Evolutionary conservation across 1,140 invertebrate species (phyloP).

Genomic region (Hermatobates lingyangjiaoensis): DNA sequence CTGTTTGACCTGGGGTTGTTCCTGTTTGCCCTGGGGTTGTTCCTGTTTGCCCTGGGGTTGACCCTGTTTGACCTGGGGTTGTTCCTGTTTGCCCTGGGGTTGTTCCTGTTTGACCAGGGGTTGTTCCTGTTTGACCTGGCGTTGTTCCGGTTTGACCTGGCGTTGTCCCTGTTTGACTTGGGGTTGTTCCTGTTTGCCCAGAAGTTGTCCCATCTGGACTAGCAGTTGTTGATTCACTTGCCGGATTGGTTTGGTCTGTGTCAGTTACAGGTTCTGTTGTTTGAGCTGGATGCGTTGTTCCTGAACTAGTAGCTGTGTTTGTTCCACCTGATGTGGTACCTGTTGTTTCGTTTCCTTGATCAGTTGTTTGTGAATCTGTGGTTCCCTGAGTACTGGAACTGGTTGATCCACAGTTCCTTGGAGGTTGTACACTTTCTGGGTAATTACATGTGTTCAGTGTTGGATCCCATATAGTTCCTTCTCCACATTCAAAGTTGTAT

Average conservation of each 20-base stretch:
- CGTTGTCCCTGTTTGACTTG: conserved; percentile 11
- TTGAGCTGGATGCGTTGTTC: conserved; percentile 7
- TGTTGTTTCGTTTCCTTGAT: not conserved
- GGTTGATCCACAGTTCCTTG: conserved; percentile 24
- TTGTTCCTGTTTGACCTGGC: conserved; percentile 11
- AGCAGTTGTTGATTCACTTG: conserved; percentile 16
- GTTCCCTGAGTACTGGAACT: conserved; percentile 5
- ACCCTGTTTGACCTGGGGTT: conserved; percentile 13
- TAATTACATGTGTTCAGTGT: conserved; percentile 31
- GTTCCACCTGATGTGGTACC: not conserved
- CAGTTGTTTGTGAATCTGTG: conserved; percentile 1
- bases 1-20: conserved; percentile 8
- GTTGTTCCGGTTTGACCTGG: conserved; percentile 12
- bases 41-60: conserved; percentile 14
- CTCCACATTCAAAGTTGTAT: conserved; percentile 29
- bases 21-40: conserved; percentile 19
- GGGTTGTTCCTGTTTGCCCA: conserved; percentile 11
- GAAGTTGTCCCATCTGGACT: conserved; percentile 16
- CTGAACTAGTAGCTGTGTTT: not conserved
- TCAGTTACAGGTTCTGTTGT: too few relatives aligned
- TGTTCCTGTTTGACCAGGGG: conserved; percentile 13
- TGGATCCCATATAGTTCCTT: conserved; percentile 35
- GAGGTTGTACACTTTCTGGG: conserved; percentile 30
- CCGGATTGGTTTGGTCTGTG: not conserved
- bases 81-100: conserved; percentile 11